These are phyloP conservation scores for Arnoldichthys spilopterus DNA, from an alignment of 2,797 vertebrate species.

Conservation along the genomic window DNA sequence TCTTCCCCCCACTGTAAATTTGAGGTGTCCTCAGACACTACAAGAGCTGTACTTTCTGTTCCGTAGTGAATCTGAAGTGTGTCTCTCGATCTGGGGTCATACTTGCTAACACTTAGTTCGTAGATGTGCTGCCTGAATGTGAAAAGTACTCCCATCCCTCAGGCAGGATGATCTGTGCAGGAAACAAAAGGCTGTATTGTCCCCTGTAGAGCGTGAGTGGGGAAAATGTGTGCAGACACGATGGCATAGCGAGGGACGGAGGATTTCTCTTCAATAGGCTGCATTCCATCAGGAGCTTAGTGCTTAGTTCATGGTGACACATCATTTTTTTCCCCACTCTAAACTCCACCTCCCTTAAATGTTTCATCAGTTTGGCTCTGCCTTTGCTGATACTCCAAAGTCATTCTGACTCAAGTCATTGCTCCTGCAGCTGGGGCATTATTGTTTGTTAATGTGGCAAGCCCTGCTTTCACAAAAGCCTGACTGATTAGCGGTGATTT, in stretches of 20 bases:
- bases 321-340: constrained; percentile 23
- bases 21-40: not conserved
- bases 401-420: constrained; percentile 69
- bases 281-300: constrained; percentile 54
- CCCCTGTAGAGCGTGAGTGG: constrained; percentile 8
- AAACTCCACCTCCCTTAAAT: constrained; percentile 5
- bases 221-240: constrained; percentile 17
- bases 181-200: constrained; percentile 68
- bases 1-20: not conserved
- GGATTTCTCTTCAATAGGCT: constrained; percentile 42
- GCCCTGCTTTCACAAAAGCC: constrained; percentile 40
- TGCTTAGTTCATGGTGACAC: constrained; percentile 57
- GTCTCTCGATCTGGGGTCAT: not conserved
- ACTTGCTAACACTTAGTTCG: no score
- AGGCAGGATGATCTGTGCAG: constrained; percentile 5
- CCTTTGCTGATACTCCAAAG: constrained; percentile 61
- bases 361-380: constrained; percentile 51
- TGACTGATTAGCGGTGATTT: constrained; percentile 42
- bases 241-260: constrained; percentile 20
- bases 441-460: constrained; percentile 42
- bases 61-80: not conserved
- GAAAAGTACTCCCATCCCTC: not conserved
- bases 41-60: not conserved
- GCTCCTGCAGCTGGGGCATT: constrained; percentile 1
- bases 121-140: no score